Evolutionary conservation across 1,140 invertebrate species (phyloP).

Genomic region (Whitmania pigra): DNA sequence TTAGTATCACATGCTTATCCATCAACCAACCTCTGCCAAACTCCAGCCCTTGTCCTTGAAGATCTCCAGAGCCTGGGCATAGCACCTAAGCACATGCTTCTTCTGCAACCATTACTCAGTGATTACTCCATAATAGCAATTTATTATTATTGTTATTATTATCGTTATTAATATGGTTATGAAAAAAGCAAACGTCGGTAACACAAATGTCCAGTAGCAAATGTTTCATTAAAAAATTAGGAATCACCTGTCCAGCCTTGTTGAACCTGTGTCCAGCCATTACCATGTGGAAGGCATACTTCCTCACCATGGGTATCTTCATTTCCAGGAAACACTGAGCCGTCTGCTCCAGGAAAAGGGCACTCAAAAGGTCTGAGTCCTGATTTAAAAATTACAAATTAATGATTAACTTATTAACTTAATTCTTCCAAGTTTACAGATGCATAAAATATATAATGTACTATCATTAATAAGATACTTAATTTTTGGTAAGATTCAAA

Average conservation of each 20-base stretch:
- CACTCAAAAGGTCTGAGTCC: conserved; percentile 54
- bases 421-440: no score
- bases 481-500: no score
- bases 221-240: no score
- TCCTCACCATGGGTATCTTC: conserved; percentile 62
- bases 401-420: no score
- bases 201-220: not conserved
- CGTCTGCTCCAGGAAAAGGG: conserved; percentile 83
- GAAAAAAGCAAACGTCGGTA: no score
- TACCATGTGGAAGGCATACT: conserved; percentile 94
- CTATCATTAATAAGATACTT: no score
- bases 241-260: conserved; percentile 60
- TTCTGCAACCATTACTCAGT: conserved; percentile 48
- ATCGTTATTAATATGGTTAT: no score
- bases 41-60: conserved; percentile 71
- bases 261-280: conserved; percentile 77
- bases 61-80: conserved; percentile 78
- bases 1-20: no score
- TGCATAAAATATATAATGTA: no score
- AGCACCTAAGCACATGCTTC: conserved; percentile 76
- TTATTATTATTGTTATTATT: conserved; percentile 1
- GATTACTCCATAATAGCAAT: not conserved
- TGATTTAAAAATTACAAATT: conserved; percentile 23
- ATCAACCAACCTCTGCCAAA: conserved; percentile 54
- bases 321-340: conserved; percentile 73